A percentile compares a stretch with the other conserved stretches of the same genome.
These are phyloP conservation scores for Scolanthus callimorphus DNA, from an alignment of 92 coral and sea anemone species.

Conservation along the genomic window DNA sequence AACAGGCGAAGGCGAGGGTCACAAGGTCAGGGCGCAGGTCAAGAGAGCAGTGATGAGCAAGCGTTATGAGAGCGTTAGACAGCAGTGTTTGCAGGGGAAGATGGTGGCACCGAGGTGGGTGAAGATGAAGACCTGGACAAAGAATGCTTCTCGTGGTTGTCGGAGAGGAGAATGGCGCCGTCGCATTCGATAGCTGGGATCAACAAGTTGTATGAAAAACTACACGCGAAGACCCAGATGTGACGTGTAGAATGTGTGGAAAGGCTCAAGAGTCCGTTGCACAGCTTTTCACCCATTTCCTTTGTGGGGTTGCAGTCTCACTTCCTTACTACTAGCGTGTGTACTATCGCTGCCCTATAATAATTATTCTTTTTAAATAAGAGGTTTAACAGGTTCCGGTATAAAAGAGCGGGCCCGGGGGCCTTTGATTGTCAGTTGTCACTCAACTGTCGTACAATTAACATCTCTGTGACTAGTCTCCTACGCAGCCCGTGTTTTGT, in stretches of 20 bases:
- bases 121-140: background rate
- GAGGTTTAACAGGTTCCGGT: too few species aligned
- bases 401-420: too few species aligned
- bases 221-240: background rate
- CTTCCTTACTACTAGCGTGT: too few species aligned
- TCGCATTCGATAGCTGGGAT: constrained; percentile 2
- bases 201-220: constrained; percentile 1
- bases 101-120: constrained; percentile 2
- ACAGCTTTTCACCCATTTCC: too few species aligned
- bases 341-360: too few species aligned
- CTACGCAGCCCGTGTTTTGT: too few species aligned
- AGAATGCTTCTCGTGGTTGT: constrained; percentile 6
- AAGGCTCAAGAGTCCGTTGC: background rate
- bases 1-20: background rate
- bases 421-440: too few species aligned
- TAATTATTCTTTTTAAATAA: too few species aligned
- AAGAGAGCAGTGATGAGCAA: constrained; percentile 4
- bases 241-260: background rate
- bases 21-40: constrained; percentile 7
- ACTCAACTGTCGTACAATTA: too few species aligned
- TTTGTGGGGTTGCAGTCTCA: too few species aligned
- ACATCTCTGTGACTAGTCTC: too few species aligned
- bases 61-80: constrained; percentile 1
- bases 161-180: background rate
- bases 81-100: constrained; percentile 15